These are phyloP conservation scores for Fundulus diaphanus DNA, from an alignment of 2,797 vertebrate species.

Conservation along the genomic window DNA sequence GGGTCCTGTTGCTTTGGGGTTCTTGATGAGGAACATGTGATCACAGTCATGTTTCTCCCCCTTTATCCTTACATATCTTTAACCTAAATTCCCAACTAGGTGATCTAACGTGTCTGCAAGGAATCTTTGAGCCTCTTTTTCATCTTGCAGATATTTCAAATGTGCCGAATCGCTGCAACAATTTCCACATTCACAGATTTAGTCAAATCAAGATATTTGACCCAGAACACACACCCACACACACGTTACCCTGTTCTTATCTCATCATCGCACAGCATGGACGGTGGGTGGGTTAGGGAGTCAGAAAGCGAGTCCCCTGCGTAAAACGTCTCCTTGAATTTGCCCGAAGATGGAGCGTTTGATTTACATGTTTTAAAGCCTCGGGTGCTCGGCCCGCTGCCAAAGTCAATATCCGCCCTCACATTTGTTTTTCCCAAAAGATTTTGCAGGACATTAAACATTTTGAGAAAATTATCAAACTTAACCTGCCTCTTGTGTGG, in stretches of 20 bases:
- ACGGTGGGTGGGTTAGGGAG: conserved; percentile 34
- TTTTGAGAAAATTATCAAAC: conserved; percentile 98
- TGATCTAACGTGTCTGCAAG: conserved; percentile 32
- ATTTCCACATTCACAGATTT: conserved; percentile 72
- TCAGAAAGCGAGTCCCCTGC: conserved; percentile 63
- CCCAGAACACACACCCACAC: conserved; percentile 32
- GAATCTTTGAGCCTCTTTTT: conserved; percentile 28
- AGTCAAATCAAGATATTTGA: conserved; percentile 74
- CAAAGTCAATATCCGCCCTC: conserved; percentile 91
- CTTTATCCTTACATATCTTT: conserved; percentile 36
- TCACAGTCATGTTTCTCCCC: conserved; percentile 17
- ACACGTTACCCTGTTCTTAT: conserved; percentile 57
- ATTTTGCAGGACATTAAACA: conserved; percentile 93
- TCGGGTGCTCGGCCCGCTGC: conserved; percentile 81
- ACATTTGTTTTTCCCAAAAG: conserved; percentile 91
- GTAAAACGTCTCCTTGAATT: conserved; percentile 84
- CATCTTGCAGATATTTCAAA: conserved; percentile 41
- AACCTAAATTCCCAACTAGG: conserved; percentile 43
- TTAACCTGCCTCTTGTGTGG: conserved; percentile 88
- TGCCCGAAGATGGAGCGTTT: conserved; percentile 83
- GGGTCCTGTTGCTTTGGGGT: conserved; percentile 42
- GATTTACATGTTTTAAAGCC: conserved; percentile 86
- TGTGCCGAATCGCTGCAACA: conserved; percentile 69
- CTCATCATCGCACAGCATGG: conserved; percentile 60
- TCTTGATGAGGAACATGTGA: conserved; percentile 68